Evolutionary conservation across 1,140 invertebrate genomes (phyloP), one percentile per base, ranked within the genome.

Genomic region (Platorchestia sp.): DNA sequence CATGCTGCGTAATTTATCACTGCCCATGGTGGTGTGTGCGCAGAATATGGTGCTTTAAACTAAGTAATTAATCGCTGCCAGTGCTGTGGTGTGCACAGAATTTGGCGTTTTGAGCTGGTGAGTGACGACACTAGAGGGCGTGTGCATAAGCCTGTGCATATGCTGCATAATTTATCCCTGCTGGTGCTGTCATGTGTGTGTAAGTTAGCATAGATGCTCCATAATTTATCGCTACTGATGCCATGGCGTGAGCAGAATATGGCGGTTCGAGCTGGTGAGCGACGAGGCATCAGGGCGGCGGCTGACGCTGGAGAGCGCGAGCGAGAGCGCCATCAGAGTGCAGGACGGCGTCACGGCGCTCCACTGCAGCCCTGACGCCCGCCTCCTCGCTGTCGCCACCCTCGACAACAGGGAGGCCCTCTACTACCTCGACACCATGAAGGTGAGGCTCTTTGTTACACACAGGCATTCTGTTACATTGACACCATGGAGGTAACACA

Each of bases 371-470:
- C 90, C 47, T 86, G 43, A 45, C 90, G 95, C 90, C 41, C 95
- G 90, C 41, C 59, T 87, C 51, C 59, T 95, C 14, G 87, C 45
- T 43, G 95, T 95, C 0, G 95, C 95, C 89, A 95, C 95, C 7
- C 59, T 95, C 41, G 95, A 95, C 47, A 91, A 95, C n/a, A 95
- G 95, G 59, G 95, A 95, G 90, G 95, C 95, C 44, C 45, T 95
- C n/a, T 95, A 95, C 53, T 95, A 95, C 41, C n/a, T 95, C 43
- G 89, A 95, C 43, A 95, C 75, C 59, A 53, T 95, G 95, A 95
- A 95, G 95, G 95, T 95, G 87, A 41, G 87, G n/a, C 0, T 22
- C 42, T 42, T 5, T 42, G 87, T 42, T 14, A 14, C 27, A 44
- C 43, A 89, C 7, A 86, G 86, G 36, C 86, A 36, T 36, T 86